A percentile compares a stretch with the other conserved stretches of the same genome.
Evolutionary conservation across 2,113 vertebrate species (phyloP).

Genomic region (Eidolon helvum): DNA sequence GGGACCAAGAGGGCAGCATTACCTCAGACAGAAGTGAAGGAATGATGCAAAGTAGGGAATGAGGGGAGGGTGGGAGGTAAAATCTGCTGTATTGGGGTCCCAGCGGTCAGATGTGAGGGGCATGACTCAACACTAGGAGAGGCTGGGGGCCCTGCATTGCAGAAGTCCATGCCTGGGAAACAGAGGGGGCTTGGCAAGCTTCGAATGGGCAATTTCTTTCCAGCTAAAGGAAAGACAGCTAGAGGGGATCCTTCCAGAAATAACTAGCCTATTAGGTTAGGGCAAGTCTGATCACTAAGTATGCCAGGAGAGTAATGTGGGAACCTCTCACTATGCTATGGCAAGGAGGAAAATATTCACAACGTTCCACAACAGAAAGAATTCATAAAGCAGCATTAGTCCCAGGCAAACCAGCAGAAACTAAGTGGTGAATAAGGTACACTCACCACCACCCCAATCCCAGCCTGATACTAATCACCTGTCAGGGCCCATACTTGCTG

Average conservation of each 20-base stretch:
- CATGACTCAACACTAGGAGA: rapidly evolving
- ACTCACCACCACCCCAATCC: neutral
- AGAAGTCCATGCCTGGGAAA: neutral
- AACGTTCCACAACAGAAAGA: neutral
- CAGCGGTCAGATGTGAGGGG: neutral
- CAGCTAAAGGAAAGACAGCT: neutral
- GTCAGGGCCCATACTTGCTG: neutral
- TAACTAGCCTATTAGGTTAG: neutral
- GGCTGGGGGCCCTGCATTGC: rapidly evolving
- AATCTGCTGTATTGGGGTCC: neutral
- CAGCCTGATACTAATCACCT: neutral
- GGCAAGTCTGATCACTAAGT: neutral
- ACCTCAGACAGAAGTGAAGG: neutral
- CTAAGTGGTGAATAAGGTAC: neutral
- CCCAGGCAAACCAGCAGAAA: neutral
- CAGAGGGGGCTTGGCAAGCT: rapidly evolving
- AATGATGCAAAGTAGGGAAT: rapidly evolving
- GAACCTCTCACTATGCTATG: neutral
- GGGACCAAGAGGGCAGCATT: neutral
- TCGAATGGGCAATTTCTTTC: neutral
- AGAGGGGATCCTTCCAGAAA: neutral
- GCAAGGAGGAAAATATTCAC: neutral
- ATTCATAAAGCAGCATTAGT: neutral
- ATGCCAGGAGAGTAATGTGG: neutral
- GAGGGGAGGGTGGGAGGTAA: neutral